These are phyloP conservation scores for Scylla paramamosain DNA, from an alignment of 1,140 invertebrate species.

Conservation along the genomic window DNA sequence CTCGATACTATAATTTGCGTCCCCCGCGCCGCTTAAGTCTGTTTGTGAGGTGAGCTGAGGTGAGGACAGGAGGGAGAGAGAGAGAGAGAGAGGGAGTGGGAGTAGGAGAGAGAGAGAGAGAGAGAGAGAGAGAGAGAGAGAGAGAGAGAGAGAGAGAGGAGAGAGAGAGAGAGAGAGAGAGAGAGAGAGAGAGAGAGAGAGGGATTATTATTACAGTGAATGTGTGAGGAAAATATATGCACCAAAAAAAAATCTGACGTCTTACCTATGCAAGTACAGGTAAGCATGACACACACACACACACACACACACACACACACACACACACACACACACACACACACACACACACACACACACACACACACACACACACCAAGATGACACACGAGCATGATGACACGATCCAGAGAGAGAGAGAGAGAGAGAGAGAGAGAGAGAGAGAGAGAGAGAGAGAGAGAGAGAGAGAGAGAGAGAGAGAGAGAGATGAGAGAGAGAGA, in stretches of 20 bases:
- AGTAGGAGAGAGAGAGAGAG: neutral
- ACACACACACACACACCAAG: too few species aligned
- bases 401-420: too few species aligned
- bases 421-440: neutral
- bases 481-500: neutral
- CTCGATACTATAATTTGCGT: too few species aligned
- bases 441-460: neutral
- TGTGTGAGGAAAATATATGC: too few species aligned
- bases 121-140: too few species aligned
- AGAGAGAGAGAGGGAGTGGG: conserved; percentile 27
- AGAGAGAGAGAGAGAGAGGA: too few species aligned
- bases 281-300: conserved; percentile 23
- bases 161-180: too few species aligned
- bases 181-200: too few species aligned
- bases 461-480: neutral
- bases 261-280: neutral
- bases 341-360: neutral
- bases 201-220: too few species aligned
- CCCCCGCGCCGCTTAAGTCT: neutral
- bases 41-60: neutral
- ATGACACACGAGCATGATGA: too few species aligned
- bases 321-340: conserved; percentile 50
- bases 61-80: neutral
- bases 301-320: conserved; percentile 50
- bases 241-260: too few species aligned